These are phyloP conservation scores for Austrofundulus limnaeus DNA, from an alignment of 2,113 vertebrate species.

Conservation along the genomic window DNA sequence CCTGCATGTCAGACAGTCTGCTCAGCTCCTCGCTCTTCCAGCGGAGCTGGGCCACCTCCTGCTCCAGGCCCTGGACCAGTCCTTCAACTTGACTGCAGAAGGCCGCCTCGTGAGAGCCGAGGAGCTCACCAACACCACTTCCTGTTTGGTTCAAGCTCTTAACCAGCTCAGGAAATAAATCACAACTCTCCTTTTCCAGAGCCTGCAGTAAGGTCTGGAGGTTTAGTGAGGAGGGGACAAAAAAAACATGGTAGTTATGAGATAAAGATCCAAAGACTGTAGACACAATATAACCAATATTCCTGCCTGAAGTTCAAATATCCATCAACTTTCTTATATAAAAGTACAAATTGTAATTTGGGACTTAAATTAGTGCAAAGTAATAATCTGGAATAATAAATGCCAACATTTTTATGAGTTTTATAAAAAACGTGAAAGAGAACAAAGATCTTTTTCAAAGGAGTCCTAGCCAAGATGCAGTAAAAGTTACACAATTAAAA, in stretches of 20 bases:
- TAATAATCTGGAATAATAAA: too few species aligned
- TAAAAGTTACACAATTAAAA: too few species aligned
- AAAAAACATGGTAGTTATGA: background rate
- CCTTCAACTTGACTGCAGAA: slow-evolving; percentile 53
- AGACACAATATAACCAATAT: background rate
- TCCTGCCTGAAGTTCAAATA: too few species aligned
- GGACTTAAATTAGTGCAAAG: too few species aligned
- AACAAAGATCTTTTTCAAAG: too few species aligned
- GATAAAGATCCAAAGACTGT: background rate
- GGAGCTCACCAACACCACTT: slow-evolving; percentile 56
- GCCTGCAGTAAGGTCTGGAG: slow-evolving; percentile 67
- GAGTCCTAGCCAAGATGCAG: too few species aligned
- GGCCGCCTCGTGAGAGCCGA: slow-evolving; percentile 59
- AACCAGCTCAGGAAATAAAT: slow-evolving; percentile 58
- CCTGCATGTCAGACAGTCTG: slow-evolving; percentile 60
- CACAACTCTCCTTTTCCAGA: slow-evolving; percentile 62
- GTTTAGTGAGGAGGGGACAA: background rate
- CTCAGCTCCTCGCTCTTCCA: slow-evolving; percentile 66
- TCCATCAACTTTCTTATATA: too few species aligned
- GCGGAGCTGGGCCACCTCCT: slow-evolving; percentile 66
- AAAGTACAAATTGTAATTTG: too few species aligned
- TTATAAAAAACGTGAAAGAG: too few species aligned
- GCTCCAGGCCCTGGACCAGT: slow-evolving; percentile 63
- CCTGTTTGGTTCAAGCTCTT: slow-evolving; percentile 58
- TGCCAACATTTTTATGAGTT: too few species aligned